Base-by-base conservation (phyloP, 2,797 vertebrate genomes). In the Sebastes nivosus region DNA sequence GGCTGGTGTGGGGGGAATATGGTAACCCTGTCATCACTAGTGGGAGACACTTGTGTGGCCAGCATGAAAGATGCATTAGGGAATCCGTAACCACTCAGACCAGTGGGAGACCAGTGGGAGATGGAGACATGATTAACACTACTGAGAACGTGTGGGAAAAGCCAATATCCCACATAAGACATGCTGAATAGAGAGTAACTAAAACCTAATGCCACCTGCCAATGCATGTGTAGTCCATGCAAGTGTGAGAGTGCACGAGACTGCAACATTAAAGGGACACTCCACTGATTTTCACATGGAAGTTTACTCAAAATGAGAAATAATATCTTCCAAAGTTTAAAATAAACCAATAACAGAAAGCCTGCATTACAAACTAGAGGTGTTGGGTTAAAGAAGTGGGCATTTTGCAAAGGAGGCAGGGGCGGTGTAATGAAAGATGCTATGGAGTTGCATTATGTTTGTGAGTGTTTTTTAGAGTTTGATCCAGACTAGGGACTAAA, bases 21-120 rank as follows among this genome's bases (percentile, higher is more conserved):
- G 55, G 68, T 80, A 72, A 84, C 86, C 84, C 89, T 93, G 29
- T 94, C 88, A 94, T 93, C 89, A 90, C 55, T 34, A 24, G 32
- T 67, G 64, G 32, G 57, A 87, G 79, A 88, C 82, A 70, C 72
- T 87, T 74, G 82, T 83, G 82, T 84, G 77, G 79, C 36, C 65
- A 57, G 65, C 61, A 34, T 87, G 59, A 82, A 82, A 74, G 81
- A 58, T 74, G 54, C 67, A 60, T 60, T 25, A 54, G 65, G 65
- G 72, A 83, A 67, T 70, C 29, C 75, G 63, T 59, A 86, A 85
- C 87, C 87, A 63, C 84, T 24, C 71, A 75, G 81, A 85, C 74
- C 76, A 83, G 72, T 54, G 81, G 68, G 72, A 73, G 81, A 85
- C 74, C 76, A 83, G 72, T 50, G 81, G 68, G 73, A 88, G 70